Percentiles rank a stretch among this genome's conserved stretches.
These are phyloP conservation scores for Champsocephalus esox DNA, from an alignment of 2,797 vertebrate species.

Conservation along the genomic window DNA sequence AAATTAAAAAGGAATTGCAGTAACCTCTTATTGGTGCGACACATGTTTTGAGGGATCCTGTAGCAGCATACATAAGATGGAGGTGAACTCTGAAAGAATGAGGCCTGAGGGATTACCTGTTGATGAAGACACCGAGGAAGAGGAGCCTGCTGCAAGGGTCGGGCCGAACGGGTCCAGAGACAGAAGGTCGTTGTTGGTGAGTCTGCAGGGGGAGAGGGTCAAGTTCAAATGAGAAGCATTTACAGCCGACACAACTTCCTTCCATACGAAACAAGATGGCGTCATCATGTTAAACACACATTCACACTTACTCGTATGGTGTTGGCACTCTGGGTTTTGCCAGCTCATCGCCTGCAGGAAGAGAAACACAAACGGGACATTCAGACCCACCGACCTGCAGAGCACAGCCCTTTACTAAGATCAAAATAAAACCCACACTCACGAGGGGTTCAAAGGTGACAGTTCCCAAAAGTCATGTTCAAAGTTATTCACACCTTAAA, in stretches of 20 bases:
- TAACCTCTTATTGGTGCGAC: background rate
- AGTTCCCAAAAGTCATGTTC: constrained; percentile 42
- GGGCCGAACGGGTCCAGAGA: constrained; percentile 94
- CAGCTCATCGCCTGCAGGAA: constrained; percentile 92
- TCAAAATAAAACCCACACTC: constrained; percentile 23
- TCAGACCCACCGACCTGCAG: background rate
- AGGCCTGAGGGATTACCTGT: constrained; percentile 83
- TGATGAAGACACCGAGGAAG: constrained; percentile 84
- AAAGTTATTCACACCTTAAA: constrained; percentile 53
- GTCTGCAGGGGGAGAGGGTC: constrained; percentile 75
- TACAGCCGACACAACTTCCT: background rate
- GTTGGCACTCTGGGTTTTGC: constrained; percentile 86
- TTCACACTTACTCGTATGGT: constrained; percentile 90
- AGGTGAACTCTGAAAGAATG: background rate
- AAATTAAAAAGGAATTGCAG: background rate
- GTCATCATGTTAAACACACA: background rate
- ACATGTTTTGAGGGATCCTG: background rate
- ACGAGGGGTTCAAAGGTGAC: constrained; percentile 22
- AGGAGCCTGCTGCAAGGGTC: constrained; percentile 84
- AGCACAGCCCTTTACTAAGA: constrained; percentile 38
- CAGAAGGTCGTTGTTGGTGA: constrained; percentile 91
- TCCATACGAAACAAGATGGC: background rate
- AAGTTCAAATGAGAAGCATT: background rate
- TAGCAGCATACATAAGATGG: background rate
- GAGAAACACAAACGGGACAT: constrained; percentile 49